Evolutionary conservation across 2,797 vertebrate species (phyloP).

Genomic region (Holocentrus rufus): DNA sequence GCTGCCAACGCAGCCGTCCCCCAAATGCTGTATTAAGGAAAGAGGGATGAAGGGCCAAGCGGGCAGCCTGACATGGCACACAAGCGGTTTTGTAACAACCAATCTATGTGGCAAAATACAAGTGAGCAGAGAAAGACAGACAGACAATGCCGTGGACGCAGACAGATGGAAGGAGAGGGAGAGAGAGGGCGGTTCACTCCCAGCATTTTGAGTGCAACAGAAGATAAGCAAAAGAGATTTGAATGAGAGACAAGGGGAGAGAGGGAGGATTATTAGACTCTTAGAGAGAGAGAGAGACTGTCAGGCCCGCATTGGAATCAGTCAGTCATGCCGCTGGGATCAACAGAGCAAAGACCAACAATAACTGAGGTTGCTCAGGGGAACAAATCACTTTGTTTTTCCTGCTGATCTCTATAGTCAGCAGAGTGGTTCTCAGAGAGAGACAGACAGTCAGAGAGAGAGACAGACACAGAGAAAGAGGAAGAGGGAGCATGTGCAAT

Average conservation of each 20-base stretch:
- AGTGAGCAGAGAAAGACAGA: slow-evolving; percentile 11
- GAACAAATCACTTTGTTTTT: slow-evolving; percentile 45
- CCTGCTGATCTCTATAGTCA: slow-evolving; percentile 31
- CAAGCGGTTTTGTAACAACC: slow-evolving; percentile 1
- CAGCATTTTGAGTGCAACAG: slow-evolving; percentile 38
- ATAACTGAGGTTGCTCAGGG: slow-evolving; percentile 48
- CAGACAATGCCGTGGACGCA: background rate
- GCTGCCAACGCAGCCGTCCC: slow-evolving; percentile 39
- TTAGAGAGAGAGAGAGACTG: slow-evolving; percentile 51
- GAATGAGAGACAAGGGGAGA: slow-evolving; percentile 42
- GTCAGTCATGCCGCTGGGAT: slow-evolving; percentile 54
- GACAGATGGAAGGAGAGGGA: background rate
- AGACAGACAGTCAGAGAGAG: slow-evolving; percentile 4
- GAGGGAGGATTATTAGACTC: slow-evolving; percentile 59
- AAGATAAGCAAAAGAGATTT: slow-evolving; percentile 53
- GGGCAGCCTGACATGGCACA: slow-evolving; percentile 12
- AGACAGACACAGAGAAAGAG: slow-evolving; percentile 3
- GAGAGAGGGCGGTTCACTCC: slow-evolving; percentile 31
- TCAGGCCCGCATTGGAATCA: slow-evolving; percentile 46
- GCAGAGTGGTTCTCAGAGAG: slow-evolving; percentile 3
- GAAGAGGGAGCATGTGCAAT: slow-evolving; percentile 4
- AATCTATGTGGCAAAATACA: slow-evolving; percentile 10
- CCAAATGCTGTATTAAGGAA: slow-evolving; percentile 28
- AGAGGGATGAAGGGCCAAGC: slow-evolving; percentile 14
- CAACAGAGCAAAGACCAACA: slow-evolving; percentile 52